Evolutionary conservation across 2,113 vertebrate species (phyloP).

Genomic region (Nesogale talazaci): DNA sequence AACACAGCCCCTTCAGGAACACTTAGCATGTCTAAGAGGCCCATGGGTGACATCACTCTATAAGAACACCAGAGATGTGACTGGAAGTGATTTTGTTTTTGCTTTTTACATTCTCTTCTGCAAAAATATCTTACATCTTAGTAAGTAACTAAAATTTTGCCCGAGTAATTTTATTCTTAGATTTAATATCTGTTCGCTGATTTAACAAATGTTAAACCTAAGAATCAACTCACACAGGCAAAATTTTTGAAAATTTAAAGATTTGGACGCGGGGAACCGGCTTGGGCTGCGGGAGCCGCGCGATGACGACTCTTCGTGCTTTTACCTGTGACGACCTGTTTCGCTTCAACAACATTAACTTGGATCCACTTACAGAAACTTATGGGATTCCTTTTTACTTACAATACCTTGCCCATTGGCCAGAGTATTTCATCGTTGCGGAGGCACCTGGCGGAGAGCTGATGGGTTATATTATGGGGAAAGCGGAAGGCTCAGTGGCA

Average conservation of each 20-base stretch:
- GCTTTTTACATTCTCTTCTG: background rate
- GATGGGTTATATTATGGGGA: constrained; percentile 99
- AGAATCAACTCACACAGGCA: no score
- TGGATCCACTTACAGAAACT: no score
- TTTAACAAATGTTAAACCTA: no score
- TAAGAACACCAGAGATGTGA: background rate
- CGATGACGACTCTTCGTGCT: no score
- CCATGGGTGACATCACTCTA: background rate
- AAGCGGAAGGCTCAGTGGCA: no score
- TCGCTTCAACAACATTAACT: no score
- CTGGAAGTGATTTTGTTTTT: background rate
- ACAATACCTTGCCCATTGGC: constrained; percentile 98
- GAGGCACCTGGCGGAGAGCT: constrained; percentile 97
- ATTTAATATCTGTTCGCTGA: background rate
- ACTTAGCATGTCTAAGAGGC: background rate
- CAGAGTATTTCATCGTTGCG: constrained; percentile 97
- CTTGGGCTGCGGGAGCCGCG: no score
- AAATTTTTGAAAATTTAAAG: no score
- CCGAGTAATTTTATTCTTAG: background rate
- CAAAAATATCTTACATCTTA: background rate
- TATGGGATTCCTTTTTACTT: constrained; percentile 98
- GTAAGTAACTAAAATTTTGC: background rate
- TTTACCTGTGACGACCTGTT: no score
- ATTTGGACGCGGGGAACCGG: no score
- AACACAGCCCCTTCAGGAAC: background rate